Evolutionary conservation across 2,797 vertebrate species (phyloP), one percentile per base, ranked within the genome.

Genomic region (Myotis vivesi): DNA sequence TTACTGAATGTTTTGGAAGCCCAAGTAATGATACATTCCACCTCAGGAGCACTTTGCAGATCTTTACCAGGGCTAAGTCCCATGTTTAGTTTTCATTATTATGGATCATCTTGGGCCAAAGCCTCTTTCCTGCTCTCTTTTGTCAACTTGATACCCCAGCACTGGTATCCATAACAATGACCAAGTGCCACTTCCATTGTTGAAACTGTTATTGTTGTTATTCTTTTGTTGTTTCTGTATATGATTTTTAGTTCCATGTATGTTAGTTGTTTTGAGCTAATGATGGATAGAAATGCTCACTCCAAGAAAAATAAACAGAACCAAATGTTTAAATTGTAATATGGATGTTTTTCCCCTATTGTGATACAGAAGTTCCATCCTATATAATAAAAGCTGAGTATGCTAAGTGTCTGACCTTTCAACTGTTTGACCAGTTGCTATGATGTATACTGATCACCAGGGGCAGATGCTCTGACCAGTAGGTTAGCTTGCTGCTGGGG

Each of bases 281-380:
- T 84, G 84, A 91, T 89, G 49, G 36, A 92, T 93, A 88, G n/a
- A 89, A 93, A 94, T 95, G 46, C 12, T 71, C 69, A 91, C 46
- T 59, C 62, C 71, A 84, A 95, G 80, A 87, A 94, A 95, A 96
- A 92, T 84, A 92, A 95, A 92, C 62, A 76, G 22, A 94, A 79
- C 76, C 69, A 94, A 90, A 69, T 72, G 22, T 83, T 92, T 73
- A 92, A 28, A 90, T 79, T 76, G 55, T 90, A 44, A 68, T 72
- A 30, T 59, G 79, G 51, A 28, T 79, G 28, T 71, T 81, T 85
- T 82, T 17, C n/a, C 36, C 36, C 41, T 68, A 2, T 68, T 80
- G 87, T 76, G 83, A 86, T 79, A 71, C 9, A 80, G 15, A 73
- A 83, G 23, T 92, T 91, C 19, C 46, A 81, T 22, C 13, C 13